These are phyloP conservation scores for Poeciliopsis paucimaculata DNA, from an alignment of 2,797 vertebrate genomes.

Conservation along the genomic window DNA sequence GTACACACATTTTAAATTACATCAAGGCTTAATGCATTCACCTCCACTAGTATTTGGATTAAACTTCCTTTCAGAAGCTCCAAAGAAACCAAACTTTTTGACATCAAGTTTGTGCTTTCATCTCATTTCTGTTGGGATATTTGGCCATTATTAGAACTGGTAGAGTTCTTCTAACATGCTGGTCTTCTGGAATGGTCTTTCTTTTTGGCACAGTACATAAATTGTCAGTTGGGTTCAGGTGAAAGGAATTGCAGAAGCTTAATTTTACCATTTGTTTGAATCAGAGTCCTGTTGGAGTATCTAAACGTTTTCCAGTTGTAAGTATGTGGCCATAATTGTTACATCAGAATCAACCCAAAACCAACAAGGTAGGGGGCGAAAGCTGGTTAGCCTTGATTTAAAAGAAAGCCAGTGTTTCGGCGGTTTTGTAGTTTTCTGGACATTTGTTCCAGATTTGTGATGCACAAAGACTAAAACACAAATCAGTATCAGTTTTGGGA, in stretches of 20 bases:
- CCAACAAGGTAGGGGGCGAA: no score
- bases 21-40: background rate
- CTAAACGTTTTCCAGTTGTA: background rate
- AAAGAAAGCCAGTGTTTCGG: background rate
- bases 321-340: background rate
- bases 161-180: background rate
- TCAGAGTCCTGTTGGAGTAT: background rate
- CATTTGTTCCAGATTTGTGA: background rate
- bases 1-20: background rate
- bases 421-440: background rate
- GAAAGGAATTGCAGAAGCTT: background rate
- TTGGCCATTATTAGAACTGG: background rate
- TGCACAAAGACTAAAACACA: background rate
- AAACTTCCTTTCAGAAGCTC: background rate
- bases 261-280: background rate
- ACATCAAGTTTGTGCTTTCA: background rate
- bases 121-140: background rate
- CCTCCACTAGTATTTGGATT: background rate
- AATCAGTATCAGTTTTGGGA: background rate
- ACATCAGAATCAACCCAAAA: background rate
- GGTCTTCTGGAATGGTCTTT: background rate
- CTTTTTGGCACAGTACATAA: background rate
- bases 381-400: background rate
- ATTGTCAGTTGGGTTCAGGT: background rate
- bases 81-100: background rate